phyloP scores from a whole-genome alignment of 2,797 vertebrate species.

The Alauda arvensis region DNA sequence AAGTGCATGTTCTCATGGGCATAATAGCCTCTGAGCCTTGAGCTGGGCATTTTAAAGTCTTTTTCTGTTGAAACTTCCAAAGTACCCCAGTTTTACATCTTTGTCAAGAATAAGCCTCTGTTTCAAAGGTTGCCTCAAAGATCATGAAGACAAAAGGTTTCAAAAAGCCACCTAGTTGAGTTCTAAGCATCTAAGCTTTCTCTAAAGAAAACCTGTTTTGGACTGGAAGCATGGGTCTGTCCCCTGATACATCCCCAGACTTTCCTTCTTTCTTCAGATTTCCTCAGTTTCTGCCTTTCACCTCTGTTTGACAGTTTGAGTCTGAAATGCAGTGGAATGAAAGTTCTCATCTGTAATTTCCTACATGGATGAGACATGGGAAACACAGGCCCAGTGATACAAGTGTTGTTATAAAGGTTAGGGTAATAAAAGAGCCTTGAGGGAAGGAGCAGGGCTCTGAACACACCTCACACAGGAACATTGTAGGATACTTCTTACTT shows the following conservation, averaged over 20 bases:
- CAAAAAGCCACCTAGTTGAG: not conserved
- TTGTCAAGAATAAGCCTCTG: not conserved
- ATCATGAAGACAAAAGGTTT: not conserved
- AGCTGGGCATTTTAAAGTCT: not conserved
- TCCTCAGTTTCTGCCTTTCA: not conserved
- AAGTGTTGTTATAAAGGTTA: not conserved
- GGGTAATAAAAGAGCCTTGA: not conserved
- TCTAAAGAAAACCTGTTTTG: not conserved
- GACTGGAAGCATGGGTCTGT: not conserved
- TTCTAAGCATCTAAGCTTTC: not conserved
- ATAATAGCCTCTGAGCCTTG: not conserved
- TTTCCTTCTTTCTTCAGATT: not conserved
- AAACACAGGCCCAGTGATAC: not conserved
- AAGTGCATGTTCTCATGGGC: not conserved
- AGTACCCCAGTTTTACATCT: not conserved
- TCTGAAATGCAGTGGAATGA: not conserved
- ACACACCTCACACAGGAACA: not conserved
- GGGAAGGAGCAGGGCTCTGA: not conserved
- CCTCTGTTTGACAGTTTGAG: not conserved
- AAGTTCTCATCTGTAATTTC: not conserved
- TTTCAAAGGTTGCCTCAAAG: not conserved
- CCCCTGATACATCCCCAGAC: not conserved
- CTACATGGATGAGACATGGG: fast-evolving
- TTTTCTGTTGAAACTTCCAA: not conserved
- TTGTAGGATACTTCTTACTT: not conserved